A percentile compares a stretch with the other conserved stretches of the same genome.
Evolutionary conservation across 2,113 vertebrate species (phyloP).

Genomic region (Sisor rabdophorus): DNA sequence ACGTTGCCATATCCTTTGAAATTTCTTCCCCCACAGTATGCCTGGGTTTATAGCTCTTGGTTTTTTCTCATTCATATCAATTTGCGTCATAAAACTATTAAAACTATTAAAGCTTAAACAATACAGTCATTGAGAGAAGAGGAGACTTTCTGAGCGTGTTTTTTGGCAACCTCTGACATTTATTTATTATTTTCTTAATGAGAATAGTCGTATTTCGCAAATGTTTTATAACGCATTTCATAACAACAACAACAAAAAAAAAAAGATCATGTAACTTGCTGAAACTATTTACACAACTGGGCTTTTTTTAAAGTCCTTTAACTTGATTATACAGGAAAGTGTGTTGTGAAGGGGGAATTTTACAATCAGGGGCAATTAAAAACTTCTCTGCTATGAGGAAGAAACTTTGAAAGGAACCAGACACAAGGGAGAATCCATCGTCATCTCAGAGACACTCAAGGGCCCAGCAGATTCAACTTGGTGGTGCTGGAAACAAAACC

Average conservation of each 20-base stretch:
- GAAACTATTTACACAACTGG: neutral
- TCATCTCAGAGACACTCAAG: too few species aligned
- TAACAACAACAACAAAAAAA: neutral
- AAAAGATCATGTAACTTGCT: neutral
- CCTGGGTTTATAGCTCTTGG: conserved; percentile 20
- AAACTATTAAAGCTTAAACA: conserved; percentile 12
- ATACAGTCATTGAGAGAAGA: neutral
- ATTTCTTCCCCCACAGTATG: neutral
- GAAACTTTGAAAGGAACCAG: too few species aligned
- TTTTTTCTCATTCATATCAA: neutral
- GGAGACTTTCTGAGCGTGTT: neutral
- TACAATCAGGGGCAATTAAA: neutral
- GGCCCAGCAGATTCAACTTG: too few species aligned
- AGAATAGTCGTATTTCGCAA: neutral
- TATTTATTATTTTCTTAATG: neutral
- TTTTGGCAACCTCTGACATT: neutral
- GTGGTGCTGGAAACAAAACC: too few species aligned
- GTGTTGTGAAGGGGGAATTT: neutral
- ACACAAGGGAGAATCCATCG: too few species aligned
- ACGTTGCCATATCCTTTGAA: conserved; percentile 7
- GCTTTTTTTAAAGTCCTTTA: neutral
- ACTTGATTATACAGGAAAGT: neutral
- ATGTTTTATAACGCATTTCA: neutral
- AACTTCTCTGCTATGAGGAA: too few species aligned
- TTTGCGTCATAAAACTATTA: neutral